phyloP scores from a whole-genome alignment of 2,888 invertebrate species.

The Micropterix aruncella region DNA sequence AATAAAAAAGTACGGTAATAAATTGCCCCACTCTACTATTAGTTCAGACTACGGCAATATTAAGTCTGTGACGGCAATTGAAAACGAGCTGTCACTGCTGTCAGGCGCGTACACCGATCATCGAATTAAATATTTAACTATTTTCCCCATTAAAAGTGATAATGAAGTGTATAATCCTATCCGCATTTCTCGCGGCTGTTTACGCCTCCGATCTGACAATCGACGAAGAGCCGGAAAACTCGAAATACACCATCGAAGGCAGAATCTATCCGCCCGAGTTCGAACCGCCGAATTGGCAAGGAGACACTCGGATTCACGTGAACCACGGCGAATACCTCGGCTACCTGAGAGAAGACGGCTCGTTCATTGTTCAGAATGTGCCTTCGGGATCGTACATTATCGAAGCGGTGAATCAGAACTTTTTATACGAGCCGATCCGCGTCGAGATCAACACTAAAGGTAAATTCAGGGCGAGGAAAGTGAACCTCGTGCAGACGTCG shows the following conservation, averaged over 20 bases:
- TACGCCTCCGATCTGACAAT: conserved; percentile 8
- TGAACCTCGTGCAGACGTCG: conserved; percentile 87
- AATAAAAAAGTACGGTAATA: too few relatives aligned
- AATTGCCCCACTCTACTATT: too few relatives aligned
- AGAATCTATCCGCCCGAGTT: conserved; percentile 61
- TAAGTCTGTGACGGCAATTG: too few relatives aligned
- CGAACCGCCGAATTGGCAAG: conserved; percentile 53
- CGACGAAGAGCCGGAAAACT: conserved; percentile 31
- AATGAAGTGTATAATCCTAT: too few relatives aligned
- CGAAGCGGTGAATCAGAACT: conserved; percentile 84
- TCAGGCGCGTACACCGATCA: too few relatives aligned
- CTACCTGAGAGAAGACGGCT: conserved; percentile 82
- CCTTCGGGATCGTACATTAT: conserved; percentile 89
- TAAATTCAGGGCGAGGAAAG: conserved; percentile 86
- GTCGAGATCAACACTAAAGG: conserved; percentile 98
- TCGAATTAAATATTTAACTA: too few relatives aligned
- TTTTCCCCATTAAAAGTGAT: too few relatives aligned
- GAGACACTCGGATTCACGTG: conserved; percentile 63
- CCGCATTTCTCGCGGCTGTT: too few relatives aligned
- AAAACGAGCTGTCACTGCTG: too few relatives aligned
- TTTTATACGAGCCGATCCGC: conserved; percentile 83
- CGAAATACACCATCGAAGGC: conserved; percentile 65
- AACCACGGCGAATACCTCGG: conserved; percentile 84
- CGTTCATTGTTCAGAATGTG: conserved; percentile 76
- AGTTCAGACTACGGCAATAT: too few relatives aligned